A percentile compares a stretch with the other conserved stretches of the same genome.
Conservation (phyloP, 1,140 invertebrate species). For the Kradibia gibbosae region DNA sequence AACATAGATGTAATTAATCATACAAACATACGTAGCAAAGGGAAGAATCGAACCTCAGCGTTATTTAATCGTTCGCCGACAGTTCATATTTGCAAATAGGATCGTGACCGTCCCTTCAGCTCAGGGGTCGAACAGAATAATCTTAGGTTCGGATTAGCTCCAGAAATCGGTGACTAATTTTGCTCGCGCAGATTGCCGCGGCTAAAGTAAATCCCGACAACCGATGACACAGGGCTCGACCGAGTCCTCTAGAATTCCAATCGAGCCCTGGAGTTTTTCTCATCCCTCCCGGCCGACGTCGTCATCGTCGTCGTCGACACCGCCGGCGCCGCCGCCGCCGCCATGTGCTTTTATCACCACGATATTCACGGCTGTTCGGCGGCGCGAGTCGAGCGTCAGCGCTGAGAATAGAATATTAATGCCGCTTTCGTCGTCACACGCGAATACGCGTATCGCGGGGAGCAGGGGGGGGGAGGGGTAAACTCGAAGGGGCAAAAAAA, state of each 20-base stretch:
- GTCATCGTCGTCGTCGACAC: neutral
- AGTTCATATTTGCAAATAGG: no score
- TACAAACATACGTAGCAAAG: no score
- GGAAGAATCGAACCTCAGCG: no score
- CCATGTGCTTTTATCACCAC: conserved; percentile 15
- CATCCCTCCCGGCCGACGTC: neutral
- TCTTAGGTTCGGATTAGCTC: no score
- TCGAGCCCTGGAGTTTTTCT: neutral
- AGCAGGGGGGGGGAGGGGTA: no score
- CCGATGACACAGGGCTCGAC: neutral
- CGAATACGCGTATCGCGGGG: neutral
- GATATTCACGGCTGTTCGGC: conserved; percentile 20
- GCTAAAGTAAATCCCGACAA: no score
- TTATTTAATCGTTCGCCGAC: no score
- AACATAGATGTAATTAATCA: no score
- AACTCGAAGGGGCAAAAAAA: neutral
- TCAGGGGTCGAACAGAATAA: no score
- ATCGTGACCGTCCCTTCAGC: no score
- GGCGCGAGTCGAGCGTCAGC: conserved; percentile 59
- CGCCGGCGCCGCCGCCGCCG: neutral
- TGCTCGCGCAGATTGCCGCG: no score
- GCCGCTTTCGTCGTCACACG: neutral
- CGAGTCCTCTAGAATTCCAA: neutral
- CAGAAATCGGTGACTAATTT: no score
- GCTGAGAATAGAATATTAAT: conserved; percentile 63